Evolutionary conservation across 2,888 invertebrate species (phyloP).

Genomic region (Vandiemenella viatica): DNA sequence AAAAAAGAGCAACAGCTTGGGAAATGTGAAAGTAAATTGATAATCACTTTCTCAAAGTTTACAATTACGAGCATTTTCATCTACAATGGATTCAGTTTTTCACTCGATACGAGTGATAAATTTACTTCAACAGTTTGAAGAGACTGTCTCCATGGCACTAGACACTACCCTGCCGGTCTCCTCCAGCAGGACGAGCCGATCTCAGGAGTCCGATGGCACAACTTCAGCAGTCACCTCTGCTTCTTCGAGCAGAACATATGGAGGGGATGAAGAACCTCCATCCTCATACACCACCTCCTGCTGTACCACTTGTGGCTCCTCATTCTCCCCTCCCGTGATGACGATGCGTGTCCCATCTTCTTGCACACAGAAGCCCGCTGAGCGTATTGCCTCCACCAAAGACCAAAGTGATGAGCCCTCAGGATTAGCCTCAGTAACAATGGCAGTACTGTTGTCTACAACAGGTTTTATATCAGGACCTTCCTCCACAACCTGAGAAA

Average conservation of each 20-base stretch:
- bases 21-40: no score
- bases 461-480: no score
- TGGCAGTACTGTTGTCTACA: no score
- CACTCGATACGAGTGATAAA: not conserved
- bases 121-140: not conserved
- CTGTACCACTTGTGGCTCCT: not conserved
- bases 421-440: no score
- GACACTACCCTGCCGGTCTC: not conserved
- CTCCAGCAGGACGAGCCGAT: no score
- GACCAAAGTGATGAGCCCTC: not conserved
- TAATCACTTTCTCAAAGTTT: no score
- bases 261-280: not conserved
- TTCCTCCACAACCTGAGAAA: no score
- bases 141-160: not conserved
- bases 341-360: not conserved
- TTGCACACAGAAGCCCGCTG: not conserved
- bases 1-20: no score
- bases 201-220: no score
- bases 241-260: not conserved
- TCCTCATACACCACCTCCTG: not conserved
- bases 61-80: no score
- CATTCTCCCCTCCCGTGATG: not conserved
- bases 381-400: not conserved
- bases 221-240: no score
- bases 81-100: no score